Conservation (phyloP, 1,140 invertebrate species). For the Octopus sinensis region DNA sequence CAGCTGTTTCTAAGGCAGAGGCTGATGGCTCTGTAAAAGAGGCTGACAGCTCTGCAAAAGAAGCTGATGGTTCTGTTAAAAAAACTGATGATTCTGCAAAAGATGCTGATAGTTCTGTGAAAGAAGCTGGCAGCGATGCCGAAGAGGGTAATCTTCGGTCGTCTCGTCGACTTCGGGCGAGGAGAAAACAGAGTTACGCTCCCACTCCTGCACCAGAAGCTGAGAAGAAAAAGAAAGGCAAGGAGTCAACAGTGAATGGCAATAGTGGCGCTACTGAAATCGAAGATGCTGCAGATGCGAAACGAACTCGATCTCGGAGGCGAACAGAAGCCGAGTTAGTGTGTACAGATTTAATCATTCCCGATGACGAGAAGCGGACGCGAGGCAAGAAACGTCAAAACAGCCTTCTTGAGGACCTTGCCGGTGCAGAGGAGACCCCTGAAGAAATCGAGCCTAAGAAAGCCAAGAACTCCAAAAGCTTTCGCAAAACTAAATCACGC, state of each 20-base stretch:
- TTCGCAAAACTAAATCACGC: not conserved
- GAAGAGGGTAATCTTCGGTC: slow-evolving; percentile 1
- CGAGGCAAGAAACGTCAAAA: not conserved
- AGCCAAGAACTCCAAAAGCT: not conserved
- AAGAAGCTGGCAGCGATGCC: not conserved
- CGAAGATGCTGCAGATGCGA: not conserved
- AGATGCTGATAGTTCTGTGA: not conserved
- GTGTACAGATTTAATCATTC: slow-evolving; percentile 1
- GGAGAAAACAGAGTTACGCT: not conserved
- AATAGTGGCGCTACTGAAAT: not conserved
- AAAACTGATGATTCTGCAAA: not conserved
- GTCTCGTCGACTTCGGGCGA: not conserved
- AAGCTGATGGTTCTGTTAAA: not conserved
- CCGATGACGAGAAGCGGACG: not conserved
- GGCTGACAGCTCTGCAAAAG: not conserved
- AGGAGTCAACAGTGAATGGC: not conserved
- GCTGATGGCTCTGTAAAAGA: not conserved
- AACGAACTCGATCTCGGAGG: not conserved
- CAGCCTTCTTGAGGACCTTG: not conserved
- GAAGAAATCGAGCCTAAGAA: slow-evolving; percentile 5
- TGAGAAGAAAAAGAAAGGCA: not conserved
- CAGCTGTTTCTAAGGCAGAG: too few species aligned
- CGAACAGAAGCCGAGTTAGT: not conserved
- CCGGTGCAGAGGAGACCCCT: not conserved
- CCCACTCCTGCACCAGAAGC: not conserved